phyloP scores from a whole-genome alignment of 2,888 invertebrate species.

The Pristionchus mayeri region DNA sequence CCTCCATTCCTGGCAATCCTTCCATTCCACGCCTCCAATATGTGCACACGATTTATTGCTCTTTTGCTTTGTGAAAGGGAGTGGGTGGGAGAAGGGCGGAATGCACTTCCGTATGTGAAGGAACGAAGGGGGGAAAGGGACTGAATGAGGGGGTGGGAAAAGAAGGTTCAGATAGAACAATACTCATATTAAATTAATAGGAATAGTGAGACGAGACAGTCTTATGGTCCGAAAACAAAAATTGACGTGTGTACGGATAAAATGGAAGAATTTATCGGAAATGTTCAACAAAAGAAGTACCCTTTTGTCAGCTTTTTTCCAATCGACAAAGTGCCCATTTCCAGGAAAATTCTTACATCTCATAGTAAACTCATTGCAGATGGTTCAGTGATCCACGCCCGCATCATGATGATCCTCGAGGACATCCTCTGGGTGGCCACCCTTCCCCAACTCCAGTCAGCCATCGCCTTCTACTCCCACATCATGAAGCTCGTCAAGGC shows the following conservation, averaged over 20 bases:
- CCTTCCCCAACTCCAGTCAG: slow-evolving; percentile 75
- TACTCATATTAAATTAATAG: too few species aligned
- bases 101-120: background rate
- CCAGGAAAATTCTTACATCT: too few species aligned
- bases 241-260: too few species aligned
- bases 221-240: too few species aligned
- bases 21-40: slow-evolving; percentile 33
- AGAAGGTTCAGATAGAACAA: too few species aligned
- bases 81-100: background rate
- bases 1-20: background rate
- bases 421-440: slow-evolving; percentile 92
- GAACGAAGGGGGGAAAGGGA: background rate
- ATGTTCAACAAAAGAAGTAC: too few species aligned
- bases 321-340: too few species aligned
- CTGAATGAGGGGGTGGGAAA: background rate
- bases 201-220: too few species aligned
- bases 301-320: too few species aligned
- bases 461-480: slow-evolving; percentile 87
- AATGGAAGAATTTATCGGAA: too few species aligned
- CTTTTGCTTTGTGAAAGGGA: background rate
- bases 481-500: slow-evolving; percentile 86
- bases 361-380: slow-evolving; percentile 83
- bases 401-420: slow-evolving; percentile 92
- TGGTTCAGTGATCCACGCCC: slow-evolving; percentile 92
- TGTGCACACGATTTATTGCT: slow-evolving; percentile 31